These are phyloP conservation scores for Mycalesis mineus DNA, from an alignment of 2,888 invertebrate genomes.

Conservation along the genomic window DNA sequence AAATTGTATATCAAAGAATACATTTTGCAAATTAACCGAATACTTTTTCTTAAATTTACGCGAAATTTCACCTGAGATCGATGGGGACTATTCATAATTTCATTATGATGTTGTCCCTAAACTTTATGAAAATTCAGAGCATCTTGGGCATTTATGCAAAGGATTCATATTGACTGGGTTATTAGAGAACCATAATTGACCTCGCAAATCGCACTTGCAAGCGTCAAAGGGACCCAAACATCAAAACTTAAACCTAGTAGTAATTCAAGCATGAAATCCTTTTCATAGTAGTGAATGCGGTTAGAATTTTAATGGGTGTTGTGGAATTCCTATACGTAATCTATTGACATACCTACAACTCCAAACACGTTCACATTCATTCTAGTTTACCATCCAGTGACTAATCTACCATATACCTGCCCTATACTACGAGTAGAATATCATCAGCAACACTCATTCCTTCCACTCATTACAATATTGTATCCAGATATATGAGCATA, in stretches of 20 bases:
- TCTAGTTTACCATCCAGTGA: slow-evolving; percentile 39
- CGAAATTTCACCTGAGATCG: no score
- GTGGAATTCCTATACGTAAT: slow-evolving; percentile 39
- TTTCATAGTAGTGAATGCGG: slow-evolving; percentile 48
- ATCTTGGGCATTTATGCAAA: no score
- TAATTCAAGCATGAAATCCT: slow-evolving; percentile 49
- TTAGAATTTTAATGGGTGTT: slow-evolving; percentile 57
- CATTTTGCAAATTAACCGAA: no score
- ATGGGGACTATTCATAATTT: no score
- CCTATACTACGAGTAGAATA: slow-evolving; percentile 37
- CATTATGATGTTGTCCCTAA: no score
- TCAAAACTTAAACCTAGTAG: not conserved
- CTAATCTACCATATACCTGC: slow-evolving; percentile 41
- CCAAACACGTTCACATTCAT: slow-evolving; percentile 47
- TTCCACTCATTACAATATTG: slow-evolving; percentile 42
- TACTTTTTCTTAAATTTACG: no score
- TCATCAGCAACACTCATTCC: slow-evolving; percentile 58
- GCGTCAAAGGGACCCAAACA: not conserved
- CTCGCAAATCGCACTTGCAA: not conserved
- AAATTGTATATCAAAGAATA: no score
- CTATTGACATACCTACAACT: slow-evolving; percentile 40
- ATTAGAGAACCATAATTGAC: slow-evolving; percentile 18
- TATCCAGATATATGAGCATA: not conserved
- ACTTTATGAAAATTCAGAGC: no score
- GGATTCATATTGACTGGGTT: no score